These are phyloP conservation scores for Pristiophorus japonicus DNA, from an alignment of 2,113 vertebrate species.

Conservation along the genomic window DNA sequence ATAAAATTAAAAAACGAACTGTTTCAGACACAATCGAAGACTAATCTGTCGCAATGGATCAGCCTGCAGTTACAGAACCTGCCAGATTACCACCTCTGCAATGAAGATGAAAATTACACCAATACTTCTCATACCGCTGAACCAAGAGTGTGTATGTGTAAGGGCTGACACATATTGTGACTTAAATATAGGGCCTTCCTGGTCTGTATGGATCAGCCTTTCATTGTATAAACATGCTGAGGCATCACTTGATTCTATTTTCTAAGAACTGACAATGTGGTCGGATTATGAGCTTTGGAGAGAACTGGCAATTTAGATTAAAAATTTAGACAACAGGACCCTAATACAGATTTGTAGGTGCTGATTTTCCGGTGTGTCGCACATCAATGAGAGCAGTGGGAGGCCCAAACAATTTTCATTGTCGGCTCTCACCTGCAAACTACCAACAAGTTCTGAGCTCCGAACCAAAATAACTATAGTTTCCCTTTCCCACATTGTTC, in stretches of 20 bases:
- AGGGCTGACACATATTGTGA: neutral
- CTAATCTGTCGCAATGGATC: neutral
- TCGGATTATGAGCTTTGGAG: constrained; percentile 25
- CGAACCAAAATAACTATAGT: no score
- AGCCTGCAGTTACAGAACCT: neutral
- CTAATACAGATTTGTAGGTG: no score
- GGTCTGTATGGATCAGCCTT: neutral
- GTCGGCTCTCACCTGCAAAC: no score
- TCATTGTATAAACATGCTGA: neutral
- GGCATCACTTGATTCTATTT: neutral
- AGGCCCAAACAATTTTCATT: no score
- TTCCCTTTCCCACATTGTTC: no score
- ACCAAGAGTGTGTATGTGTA: neutral
- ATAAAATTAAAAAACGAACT: neutral
- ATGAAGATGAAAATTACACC: neutral
- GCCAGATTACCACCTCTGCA: neutral
- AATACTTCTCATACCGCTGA: neutral
- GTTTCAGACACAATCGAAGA: neutral
- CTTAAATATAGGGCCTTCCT: neutral
- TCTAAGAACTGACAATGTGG: neutral
- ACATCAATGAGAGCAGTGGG: no score
- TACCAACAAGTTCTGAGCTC: no score
- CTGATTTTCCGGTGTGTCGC: no score
- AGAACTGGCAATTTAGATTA: constrained; percentile 26
- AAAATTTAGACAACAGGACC: neutral